Evolutionary conservation across 1,140 invertebrate genomes (phyloP).

Genomic region (Orchesella cincta): DNA sequence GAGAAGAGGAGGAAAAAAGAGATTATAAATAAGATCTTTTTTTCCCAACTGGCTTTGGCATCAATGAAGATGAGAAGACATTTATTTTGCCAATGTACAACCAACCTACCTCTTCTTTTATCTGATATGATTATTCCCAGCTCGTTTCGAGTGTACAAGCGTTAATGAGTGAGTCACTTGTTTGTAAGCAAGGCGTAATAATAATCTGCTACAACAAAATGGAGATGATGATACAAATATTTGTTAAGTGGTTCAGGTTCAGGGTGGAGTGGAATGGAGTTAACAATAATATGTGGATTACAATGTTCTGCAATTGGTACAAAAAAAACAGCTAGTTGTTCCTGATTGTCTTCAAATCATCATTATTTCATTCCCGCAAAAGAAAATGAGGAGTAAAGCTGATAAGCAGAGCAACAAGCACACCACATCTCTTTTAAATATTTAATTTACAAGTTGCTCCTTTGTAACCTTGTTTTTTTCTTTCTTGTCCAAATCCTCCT

Average conservation of each 20-base stretch:
- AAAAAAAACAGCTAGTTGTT: background rate
- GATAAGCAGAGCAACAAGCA: background rate
- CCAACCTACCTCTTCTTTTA: background rate
- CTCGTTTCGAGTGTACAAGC: slow-evolving; percentile 22
- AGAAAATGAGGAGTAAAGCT: background rate
- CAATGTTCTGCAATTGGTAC: too few relatives aligned
- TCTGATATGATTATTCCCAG: background rate
- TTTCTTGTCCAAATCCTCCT: background rate
- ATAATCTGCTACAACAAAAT: background rate
- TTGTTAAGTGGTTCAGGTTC: slow-evolving; percentile 18
- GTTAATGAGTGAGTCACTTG: slow-evolving; percentile 19
- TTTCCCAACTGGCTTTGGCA: background rate
- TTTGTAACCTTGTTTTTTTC: background rate
- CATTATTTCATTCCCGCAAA: background rate
- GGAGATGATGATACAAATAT: background rate
- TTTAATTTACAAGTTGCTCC: slow-evolving; percentile 15
- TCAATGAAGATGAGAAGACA: too few relatives aligned
- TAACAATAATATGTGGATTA: too few relatives aligned
- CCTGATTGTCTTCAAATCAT: background rate
- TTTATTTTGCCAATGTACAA: background rate
- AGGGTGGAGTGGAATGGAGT: slow-evolving; percentile 23
- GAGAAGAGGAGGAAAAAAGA: too few relatives aligned
- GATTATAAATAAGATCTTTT: background rate
- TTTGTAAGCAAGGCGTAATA: slow-evolving; percentile 24
- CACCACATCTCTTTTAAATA: background rate